Evolutionary conservation across 2,888 invertebrate species (phyloP), one percentile per base, ranked within the genome.

Genomic region (Synanthedon myopaeformis): DNA sequence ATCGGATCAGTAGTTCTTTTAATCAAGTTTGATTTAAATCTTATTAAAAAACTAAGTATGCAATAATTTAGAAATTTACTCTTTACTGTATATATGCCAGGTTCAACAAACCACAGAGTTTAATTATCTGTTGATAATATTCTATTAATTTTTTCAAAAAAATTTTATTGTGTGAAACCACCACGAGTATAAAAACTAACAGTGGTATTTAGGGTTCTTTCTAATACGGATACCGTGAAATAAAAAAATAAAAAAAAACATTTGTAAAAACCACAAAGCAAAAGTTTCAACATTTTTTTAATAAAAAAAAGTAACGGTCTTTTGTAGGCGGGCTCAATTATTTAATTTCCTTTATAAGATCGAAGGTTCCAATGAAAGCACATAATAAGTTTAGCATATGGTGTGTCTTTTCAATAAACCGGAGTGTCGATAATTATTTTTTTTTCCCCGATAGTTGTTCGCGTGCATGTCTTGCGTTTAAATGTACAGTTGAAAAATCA

Each of bases 311-410:
- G 45, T 73, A 70, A 72, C 70, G 70, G 70, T 63, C 60, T 67
- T 64, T 35, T 67, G 65, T 65, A 67, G 61, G 61, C 59, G 64
- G 66, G 63, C 64, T 66, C 63, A 65, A 71, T 74, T 75, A 81
- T 78, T 78, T 69, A 75, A 76, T 77, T 78, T 77, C 65, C 67
- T 69, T 65, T 57, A 67, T 67, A 71, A 75, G 75, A 75, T 66
- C 62, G 66, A 72, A 76, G 67, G 66, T 65, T 65, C 62, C 61
- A 71, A 78, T 78, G 71, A 74, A 61, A 57, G 57, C 59, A 62
- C 59, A 72, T 77, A 80, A 82, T 51, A n/a, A 49, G 19, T 49
- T 51, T n/a, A 28, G 65, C 59, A 57, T 60, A 68, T 83, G 82
- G 80, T 79, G 83, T 82, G 74, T 56, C 61, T 66, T 69, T 72